These are phyloP conservation scores for Acanthoscelides obtectus DNA, from an alignment of 2,888 invertebrate genomes.

Conservation along the genomic window DNA sequence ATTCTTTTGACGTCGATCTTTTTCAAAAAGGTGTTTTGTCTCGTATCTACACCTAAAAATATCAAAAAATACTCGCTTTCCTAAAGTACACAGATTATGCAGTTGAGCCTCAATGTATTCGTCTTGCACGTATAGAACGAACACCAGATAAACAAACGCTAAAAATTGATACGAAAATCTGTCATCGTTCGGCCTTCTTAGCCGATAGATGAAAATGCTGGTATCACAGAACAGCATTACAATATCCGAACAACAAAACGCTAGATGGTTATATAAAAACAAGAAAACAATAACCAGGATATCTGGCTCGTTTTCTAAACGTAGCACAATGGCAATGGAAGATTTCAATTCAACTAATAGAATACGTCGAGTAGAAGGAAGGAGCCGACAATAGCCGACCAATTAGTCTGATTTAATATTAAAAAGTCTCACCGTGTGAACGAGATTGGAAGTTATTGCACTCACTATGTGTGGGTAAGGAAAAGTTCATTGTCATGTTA, in stretches of 20 bases:
- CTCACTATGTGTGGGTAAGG: not conserved
- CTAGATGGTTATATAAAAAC: not conserved
- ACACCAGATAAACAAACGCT: too few relatives aligned
- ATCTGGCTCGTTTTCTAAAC: not conserved
- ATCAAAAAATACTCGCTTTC: too few relatives aligned
- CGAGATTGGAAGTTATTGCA: not conserved
- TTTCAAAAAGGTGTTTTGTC: too few relatives aligned
- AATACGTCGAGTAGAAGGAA: not conserved
- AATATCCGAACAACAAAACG: not conserved
- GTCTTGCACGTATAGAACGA: too few relatives aligned
- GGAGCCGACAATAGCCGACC: not conserved
- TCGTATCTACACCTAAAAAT: too few relatives aligned
- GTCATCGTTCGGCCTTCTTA: too few relatives aligned
- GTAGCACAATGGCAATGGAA: not conserved
- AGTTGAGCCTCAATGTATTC: too few relatives aligned
- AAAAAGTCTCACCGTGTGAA: not conserved
- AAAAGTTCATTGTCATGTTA: not conserved
- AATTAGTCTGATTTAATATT: not conserved
- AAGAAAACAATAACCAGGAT: not conserved
- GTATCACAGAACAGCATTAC: not conserved
- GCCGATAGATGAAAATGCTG: too few relatives aligned
- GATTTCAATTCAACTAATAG: not conserved
- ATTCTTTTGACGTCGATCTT: too few relatives aligned
- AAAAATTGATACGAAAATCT: too few relatives aligned
- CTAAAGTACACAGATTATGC: too few relatives aligned